Base-by-base conservation (phyloP, 2,113 vertebrate species). In the Rhinopomastus cyanomelas region DNA sequence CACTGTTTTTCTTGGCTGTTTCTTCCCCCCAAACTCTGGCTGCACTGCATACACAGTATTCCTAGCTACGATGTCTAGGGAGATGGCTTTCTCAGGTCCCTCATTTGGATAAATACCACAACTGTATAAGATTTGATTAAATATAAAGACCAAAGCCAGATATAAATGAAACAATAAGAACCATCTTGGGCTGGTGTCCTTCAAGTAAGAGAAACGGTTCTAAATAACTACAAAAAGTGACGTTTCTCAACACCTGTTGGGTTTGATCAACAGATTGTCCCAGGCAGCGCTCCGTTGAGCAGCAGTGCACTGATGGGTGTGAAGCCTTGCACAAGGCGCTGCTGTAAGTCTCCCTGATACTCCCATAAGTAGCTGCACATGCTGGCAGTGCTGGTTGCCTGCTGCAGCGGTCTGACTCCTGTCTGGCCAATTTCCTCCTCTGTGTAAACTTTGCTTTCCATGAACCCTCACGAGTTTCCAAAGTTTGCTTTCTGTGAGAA, bases 381-480 rank as follows among this genome's bases (percentile, higher is more conserved):
- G 25, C 73, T 75, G 65, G 26, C 34, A 80, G 55, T 53, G 51
- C 36, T 3, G 2, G 27, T 46, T 87, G 48, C 0, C 1, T 42
- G 59, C 53, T 52, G 39, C 26, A 56, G 36, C 36, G 75, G 57
- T 65, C 66, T 86, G 69, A 86, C 65, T 92, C 51, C 57, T 79
- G 69, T 84, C 92, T 91, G 80, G 36, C 53, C 65, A 61, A 81
- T 90, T 92, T 95, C 77, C 83, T 90, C 14, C 36, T 81, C 34
- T 87, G 16, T 55, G 73, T 88, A 89, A 86, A 86, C 80, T 93
- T 90, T 84, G 53, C 46, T 92, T 90, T 95, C 55, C 51, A 44
- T 44, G 55, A 79, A 81, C 75, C 83, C 59, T 83, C 61, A 51
- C 0, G 4, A 61, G 49, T 84, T 93, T 90, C 66, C 74, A 29